These are phyloP conservation scores for Ceuthmochares aereus DNA, from an alignment of 2,113 vertebrate species.

Conservation along the genomic window DNA sequence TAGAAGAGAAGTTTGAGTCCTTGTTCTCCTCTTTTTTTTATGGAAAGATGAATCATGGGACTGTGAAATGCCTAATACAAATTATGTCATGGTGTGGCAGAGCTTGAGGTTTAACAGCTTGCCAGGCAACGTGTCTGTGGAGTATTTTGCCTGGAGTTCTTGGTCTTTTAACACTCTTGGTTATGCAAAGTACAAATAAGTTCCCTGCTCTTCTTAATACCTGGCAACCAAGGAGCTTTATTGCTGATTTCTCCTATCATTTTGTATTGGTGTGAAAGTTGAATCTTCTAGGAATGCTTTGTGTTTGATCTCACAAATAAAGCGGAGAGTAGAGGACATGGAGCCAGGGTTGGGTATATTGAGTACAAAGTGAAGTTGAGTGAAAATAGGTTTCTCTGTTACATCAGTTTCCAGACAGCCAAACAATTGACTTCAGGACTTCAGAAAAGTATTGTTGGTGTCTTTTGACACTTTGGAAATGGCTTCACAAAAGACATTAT, in stretches of 20 bases:
- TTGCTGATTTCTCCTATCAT: not conserved
- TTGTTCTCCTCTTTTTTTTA: not conserved
- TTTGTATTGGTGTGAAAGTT: not conserved
- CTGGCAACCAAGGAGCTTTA: not conserved
- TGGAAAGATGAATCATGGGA: not conserved
- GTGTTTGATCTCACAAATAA: not conserved
- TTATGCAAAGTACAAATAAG: not conserved
- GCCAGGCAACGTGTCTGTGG: not conserved
- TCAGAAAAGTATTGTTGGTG: not conserved
- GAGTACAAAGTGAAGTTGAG: not conserved
- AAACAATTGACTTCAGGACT: not conserved
- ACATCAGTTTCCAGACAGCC: not conserved
- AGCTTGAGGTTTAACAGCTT: not conserved
- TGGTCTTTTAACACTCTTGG: not conserved
- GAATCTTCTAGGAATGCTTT: not conserved
- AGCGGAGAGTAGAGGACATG: not conserved
- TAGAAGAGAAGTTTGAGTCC: not conserved
- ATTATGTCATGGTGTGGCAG: not conserved
- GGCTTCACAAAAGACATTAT: not conserved
- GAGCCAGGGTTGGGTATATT: not conserved
- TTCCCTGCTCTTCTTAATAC: not conserved
- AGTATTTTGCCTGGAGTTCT: not conserved
- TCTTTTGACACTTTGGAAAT: slow-evolving; percentile 6
- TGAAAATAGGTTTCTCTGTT: not conserved
- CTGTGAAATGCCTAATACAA: not conserved